Conservation (phyloP, 2,113 vertebrate species). For the Hemiprocne comata region DNA sequence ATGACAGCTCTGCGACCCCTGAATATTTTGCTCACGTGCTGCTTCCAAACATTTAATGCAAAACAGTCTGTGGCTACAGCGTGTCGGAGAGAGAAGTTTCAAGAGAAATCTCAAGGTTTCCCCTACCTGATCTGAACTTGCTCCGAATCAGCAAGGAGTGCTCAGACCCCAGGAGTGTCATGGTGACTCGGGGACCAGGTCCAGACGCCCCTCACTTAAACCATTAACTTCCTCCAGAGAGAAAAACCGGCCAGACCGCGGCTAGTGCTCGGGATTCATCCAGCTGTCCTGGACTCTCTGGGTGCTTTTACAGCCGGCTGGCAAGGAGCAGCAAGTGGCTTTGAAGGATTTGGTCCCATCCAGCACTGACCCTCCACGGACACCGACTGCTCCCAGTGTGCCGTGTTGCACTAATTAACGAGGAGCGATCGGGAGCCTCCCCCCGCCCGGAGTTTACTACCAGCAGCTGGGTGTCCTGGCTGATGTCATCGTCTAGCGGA, state of each 20-base stretch:
- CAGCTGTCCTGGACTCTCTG: conserved; percentile 55
- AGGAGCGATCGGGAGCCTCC: conserved; percentile 79
- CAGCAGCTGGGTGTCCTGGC: conserved; percentile 76
- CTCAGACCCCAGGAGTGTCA: conserved; percentile 98
- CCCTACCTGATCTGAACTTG: conserved; percentile 99
- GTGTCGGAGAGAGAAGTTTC: conserved; percentile 61
- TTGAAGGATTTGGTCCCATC: conserved; percentile 84
- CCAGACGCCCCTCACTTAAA: conserved; percentile 75
- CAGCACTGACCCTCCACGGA: conserved; percentile 79
- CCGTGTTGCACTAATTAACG: conserved; percentile 79
- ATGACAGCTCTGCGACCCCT: not conserved
- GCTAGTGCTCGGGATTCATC: conserved; percentile 66
- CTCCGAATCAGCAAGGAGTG: conserved; percentile 98
- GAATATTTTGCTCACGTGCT: not conserved
- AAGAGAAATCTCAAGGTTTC: conserved; percentile 62
- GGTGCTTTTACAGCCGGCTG: conserved; percentile 46
- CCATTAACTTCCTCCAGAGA: conserved; percentile 75
- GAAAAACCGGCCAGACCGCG: conserved; percentile 53
- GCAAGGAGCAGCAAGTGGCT: conserved; percentile 64
- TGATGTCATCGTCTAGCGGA: conserved; percentile 81
- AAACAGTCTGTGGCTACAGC: conserved; percentile 19
- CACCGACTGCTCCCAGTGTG: conserved; percentile 81
- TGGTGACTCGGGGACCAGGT: conserved; percentile 84
- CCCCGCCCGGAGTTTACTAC: conserved; percentile 70
- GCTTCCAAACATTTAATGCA: conserved; percentile 23